Conservation (phyloP, 2,888 invertebrate species). For the Phymatocera aterrima region DNA sequence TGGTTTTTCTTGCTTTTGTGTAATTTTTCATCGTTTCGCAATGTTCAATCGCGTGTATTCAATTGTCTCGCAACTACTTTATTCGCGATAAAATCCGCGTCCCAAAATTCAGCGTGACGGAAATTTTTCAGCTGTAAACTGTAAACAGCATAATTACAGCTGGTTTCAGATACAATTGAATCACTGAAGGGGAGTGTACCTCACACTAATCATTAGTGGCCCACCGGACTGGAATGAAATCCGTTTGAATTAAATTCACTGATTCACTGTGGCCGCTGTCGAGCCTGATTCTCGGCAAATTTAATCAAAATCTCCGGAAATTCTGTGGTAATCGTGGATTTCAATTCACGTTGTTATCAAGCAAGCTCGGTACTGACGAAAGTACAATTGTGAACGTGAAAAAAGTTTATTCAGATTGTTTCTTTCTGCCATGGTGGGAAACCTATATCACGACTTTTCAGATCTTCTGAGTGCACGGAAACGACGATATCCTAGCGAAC, state of each 20-base stretch:
- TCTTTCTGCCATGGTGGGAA: no score
- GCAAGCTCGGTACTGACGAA: no score
- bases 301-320: not conserved
- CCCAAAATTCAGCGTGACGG: not conserved
- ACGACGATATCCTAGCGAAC: no score
- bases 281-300: not conserved
- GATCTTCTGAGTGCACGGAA: no score
- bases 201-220: not conserved
- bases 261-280: not conserved
- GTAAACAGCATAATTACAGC: not conserved
- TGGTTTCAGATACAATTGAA: not conserved
- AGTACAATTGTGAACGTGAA: no score
- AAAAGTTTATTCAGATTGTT: no score
- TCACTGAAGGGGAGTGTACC: not conserved
- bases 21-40: no score
- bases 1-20: no score
- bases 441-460: no score
- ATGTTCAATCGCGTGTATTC: no score
- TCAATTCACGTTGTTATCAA: no score
- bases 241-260: not conserved
- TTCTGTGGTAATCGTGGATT: not conserved
- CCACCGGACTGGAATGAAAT: not conserved
- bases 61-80: no score
- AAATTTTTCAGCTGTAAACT: slow-evolving; percentile 5
- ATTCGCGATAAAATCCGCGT: not conserved